Conservation (phyloP, 1,140 invertebrate species). For the Drosophila ogumai region DNA sequence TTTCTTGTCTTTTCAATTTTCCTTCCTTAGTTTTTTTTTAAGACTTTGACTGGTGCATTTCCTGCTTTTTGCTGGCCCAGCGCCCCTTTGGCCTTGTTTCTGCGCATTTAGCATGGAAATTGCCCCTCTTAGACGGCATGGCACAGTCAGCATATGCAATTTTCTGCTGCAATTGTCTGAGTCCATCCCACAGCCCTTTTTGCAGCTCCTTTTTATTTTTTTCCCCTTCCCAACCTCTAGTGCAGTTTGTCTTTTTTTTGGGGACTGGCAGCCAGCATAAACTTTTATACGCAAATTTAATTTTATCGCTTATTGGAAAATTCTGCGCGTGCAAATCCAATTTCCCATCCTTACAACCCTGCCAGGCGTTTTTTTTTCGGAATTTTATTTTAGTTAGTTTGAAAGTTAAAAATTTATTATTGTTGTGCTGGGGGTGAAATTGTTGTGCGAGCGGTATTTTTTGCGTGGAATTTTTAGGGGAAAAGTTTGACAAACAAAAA, state of each 20-base stretch:
- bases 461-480: neutral
- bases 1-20: constrained; percentile 31
- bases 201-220: constrained; percentile 11
- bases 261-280: constrained; percentile 23
- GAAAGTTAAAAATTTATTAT: constrained; percentile 35
- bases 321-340: constrained; percentile 39
- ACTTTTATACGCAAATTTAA: constrained; percentile 50
- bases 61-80: constrained; percentile 34
- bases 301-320: constrained; percentile 48
- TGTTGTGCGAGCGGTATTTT: constrained; percentile 3
- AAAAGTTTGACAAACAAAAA: constrained; percentile 8
- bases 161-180: constrained; percentile 49
- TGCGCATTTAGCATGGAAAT: constrained; percentile 47
- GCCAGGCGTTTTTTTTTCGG: neutral
- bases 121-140: constrained; percentile 25
- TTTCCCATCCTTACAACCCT: constrained; percentile 1
- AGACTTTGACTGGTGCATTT: constrained; percentile 30
- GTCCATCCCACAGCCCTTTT: constrained; percentile 4
- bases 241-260: constrained; percentile 19
- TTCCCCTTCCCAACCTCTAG: neutral
- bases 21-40: constrained; percentile 9
- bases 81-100: constrained; percentile 33
- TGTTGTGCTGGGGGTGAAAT: constrained; percentile 6
- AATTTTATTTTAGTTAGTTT: constrained; percentile 30
- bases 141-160: constrained; percentile 48